Evolutionary conservation across 2,113 vertebrate species (phyloP).

Genomic region (Vidua macroura): DNA sequence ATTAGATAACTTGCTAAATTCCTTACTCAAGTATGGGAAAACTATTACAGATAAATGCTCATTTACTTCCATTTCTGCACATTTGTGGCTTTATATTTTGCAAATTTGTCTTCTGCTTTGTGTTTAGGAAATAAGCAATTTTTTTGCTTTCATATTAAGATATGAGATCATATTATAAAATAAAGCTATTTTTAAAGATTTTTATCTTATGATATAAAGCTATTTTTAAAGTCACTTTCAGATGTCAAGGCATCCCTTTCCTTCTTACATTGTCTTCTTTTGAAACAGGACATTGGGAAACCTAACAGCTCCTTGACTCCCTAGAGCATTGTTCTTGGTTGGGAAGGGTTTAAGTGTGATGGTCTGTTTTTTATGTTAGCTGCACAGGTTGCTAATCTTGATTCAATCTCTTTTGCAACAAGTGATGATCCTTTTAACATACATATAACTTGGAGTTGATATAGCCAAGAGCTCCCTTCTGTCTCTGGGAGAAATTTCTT

Average conservation of each 20-base stretch:
- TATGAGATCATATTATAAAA: background rate
- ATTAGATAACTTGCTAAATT: background rate
- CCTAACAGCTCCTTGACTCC: background rate
- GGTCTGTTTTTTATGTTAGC: background rate
- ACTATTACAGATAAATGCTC: background rate
- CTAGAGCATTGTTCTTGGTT: background rate
- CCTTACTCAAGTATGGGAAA: background rate
- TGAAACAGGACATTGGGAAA: background rate
- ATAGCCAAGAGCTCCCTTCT: background rate
- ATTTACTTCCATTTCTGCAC: background rate
- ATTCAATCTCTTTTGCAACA: background rate
- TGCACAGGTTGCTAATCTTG: background rate
- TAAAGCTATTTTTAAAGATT: background rate
- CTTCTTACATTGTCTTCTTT: background rate
- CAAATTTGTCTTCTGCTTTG: background rate
- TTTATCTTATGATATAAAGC: background rate
- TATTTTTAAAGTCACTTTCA: background rate
- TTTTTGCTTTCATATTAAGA: background rate
- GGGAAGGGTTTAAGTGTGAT: background rate
- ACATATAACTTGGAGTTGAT: background rate
- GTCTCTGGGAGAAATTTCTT: background rate
- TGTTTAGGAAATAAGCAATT: background rate
- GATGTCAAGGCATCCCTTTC: background rate
- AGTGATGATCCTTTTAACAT: background rate
- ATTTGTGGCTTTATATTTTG: background rate